Conservation (phyloP, 2,888 invertebrate genomes). For the Argynnis bischoffii region DNA sequence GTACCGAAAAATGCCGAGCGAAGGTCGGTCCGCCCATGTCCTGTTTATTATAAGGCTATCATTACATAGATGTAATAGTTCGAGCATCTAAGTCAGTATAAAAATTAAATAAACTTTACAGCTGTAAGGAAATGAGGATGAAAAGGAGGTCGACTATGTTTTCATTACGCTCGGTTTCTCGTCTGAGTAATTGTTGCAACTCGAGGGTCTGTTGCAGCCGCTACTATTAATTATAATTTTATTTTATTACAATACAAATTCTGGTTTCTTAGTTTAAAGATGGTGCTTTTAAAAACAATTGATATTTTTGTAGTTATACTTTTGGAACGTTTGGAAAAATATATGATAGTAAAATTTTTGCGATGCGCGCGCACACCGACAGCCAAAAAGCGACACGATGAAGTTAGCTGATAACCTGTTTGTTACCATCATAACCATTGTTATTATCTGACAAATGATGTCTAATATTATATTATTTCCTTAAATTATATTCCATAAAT, state of each 20-base stretch:
- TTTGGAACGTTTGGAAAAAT: no score
- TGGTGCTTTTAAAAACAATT: background rate
- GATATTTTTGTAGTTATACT: background rate
- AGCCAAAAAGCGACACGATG: no score
- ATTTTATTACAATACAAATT: constrained; percentile 2
- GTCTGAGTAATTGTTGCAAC: constrained; percentile 22
- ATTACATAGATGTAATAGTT: no score
- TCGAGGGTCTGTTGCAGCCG: constrained; percentile 1
- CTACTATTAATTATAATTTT: constrained; percentile 11
- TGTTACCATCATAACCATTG: no score
- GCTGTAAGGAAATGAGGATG: constrained; percentile 21
- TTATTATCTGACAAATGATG: no score
- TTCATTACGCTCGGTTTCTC: constrained; percentile 25
- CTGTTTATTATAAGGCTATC: no score
- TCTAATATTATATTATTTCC: no score
- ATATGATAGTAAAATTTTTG: background rate
- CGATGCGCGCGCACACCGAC: background rate
- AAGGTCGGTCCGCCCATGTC: no score
- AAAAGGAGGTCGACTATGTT: constrained; percentile 26
- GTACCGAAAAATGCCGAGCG: no score
- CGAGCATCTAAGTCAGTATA: constrained; percentile 1
- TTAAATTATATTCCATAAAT: no score
- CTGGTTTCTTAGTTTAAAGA: background rate
- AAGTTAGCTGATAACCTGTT: no score
- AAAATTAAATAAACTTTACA: constrained; percentile 27